A percentile compares a stretch with the other conserved stretches of the same genome.
These are phyloP conservation scores for Ophioninae sp. DNA, from an alignment of 2,888 invertebrate species.

Conservation along the genomic window DNA sequence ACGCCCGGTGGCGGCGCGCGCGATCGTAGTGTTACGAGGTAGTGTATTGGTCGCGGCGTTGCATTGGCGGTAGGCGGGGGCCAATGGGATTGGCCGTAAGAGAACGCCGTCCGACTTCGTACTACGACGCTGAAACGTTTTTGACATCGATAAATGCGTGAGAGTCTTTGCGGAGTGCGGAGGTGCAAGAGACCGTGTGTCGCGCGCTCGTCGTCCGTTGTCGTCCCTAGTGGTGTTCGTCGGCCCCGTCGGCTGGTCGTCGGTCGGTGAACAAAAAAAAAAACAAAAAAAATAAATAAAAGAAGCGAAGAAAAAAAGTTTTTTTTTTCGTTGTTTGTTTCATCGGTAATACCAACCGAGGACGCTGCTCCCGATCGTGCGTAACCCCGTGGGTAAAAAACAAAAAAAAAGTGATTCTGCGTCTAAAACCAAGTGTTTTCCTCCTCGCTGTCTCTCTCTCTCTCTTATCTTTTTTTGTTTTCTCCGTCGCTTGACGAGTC, in stretches of 20 bases:
- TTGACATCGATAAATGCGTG: slow-evolving; percentile 87
- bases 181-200: slow-evolving; percentile 83
- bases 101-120: slow-evolving; percentile 78
- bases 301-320: not conserved
- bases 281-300: slow-evolving; percentile 10
- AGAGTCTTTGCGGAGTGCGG: slow-evolving; percentile 84
- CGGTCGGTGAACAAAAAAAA: slow-evolving; percentile 56
- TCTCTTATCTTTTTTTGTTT: slow-evolving; percentile 14
- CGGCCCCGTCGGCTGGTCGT: slow-evolving; percentile 69
- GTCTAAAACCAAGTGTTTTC: slow-evolving; percentile 37
- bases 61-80: slow-evolving; percentile 82
- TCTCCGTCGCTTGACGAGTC: slow-evolving; percentile 13
- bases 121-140: slow-evolving; percentile 83
- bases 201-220: slow-evolving; percentile 76
- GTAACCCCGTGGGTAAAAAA: slow-evolving; percentile 13
- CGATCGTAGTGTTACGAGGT: slow-evolving; percentile 74
- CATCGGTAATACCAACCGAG: slow-evolving; percentile 12
- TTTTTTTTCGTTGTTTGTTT: slow-evolving; percentile 17
- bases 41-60: slow-evolving; percentile 82
- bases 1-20: slow-evolving; percentile 75
- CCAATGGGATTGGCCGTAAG: slow-evolving; percentile 81
- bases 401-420: slow-evolving; percentile 4
- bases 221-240: slow-evolving; percentile 67
- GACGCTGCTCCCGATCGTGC: slow-evolving; percentile 36
- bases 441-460: slow-evolving; percentile 2